Evolutionary conservation across 2,113 vertebrate genomes (phyloP), one percentile per base, ranked within the genome.

Genomic region (Myodes glareolus): DNA sequence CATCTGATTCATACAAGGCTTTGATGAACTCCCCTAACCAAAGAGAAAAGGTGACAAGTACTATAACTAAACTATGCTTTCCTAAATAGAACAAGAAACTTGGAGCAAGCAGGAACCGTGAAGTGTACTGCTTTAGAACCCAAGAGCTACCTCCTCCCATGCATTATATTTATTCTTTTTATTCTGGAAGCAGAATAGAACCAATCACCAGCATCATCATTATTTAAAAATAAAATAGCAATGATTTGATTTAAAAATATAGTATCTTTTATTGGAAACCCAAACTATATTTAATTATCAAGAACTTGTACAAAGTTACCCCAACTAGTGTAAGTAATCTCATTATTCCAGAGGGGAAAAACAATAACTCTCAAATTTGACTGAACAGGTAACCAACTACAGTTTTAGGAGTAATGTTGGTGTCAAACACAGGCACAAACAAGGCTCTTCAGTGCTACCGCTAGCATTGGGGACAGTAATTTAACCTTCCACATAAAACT

Each of bases 1-100:
- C 99, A 91, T 99, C 99, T 19, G 99, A 99, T 98, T 99, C 99
- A 39, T 99, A 99, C 87, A 99, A 97, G 77, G 99, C 99, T 97
- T 99, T 99, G 98, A 99, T 99, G 98, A 99, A 99, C 98, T 99
- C 99, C 14, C 99, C 99, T 99, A 97, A 84, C 97, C 91, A 76
- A 96, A 90, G 73, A 92, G 96, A 98, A 78, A 96, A 72, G 88
- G 86, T 2, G 36, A 97, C 72, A 98, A 95, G 90, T 0, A 55
- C 39, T 85, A 3, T 47, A 87, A 96, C 92, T 92, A 97, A 72
- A 96, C 6, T 97, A 94, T 94, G 75, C 94, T 87, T 97, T 92
- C 93, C 85, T 94, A 93, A 96, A 55, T 36, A 95, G 96, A 96
- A 92, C 94, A 97, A 16, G 7, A 97, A 97, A 93, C 92, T 67